phyloP scores from a whole-genome alignment of 2,888 invertebrate species.

The Tinea semifulvella region DNA sequence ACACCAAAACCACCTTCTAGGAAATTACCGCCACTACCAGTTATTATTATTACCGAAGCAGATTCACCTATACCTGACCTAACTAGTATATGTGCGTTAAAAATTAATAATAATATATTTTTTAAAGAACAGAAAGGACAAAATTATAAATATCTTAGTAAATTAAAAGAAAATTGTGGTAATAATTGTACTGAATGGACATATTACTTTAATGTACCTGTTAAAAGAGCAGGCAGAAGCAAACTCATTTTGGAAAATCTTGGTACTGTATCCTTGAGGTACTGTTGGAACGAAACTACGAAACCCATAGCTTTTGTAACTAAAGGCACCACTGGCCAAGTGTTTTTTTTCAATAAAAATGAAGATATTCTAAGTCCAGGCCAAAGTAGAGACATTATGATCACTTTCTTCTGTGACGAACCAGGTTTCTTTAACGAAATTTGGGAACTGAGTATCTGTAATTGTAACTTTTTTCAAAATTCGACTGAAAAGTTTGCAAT shows the following conservation, averaged over 20 bases:
- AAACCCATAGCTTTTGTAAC: constrained; percentile 36
- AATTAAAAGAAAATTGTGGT: constrained; percentile 32
- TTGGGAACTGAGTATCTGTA: constrained; percentile 58
- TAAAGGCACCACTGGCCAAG: constrained; percentile 36
- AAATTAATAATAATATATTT: constrained; percentile 45
- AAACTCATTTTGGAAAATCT: constrained; percentile 54
- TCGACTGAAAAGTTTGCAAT: constrained; percentile 34
- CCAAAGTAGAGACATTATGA: constrained; percentile 41
- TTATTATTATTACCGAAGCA: constrained; percentile 25
- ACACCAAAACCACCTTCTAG: constrained; percentile 33
- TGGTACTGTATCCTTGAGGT: constrained; percentile 54
- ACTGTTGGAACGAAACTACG: constrained; percentile 56
- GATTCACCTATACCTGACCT: constrained; percentile 20
- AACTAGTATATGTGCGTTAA: constrained; percentile 35
- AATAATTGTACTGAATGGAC: constrained; percentile 41
- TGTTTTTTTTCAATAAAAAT: constrained; percentile 68
- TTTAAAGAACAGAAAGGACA: constrained; percentile 34
- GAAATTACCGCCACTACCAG: constrained; percentile 32
- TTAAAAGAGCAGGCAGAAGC: constrained; percentile 36
- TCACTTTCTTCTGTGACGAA: constrained; percentile 53
- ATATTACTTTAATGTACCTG: constrained; percentile 48
- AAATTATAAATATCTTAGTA: constrained; percentile 24
- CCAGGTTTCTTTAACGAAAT: constrained; percentile 46
- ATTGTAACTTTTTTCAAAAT: constrained; percentile 42
- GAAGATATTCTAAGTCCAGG: constrained; percentile 61